phyloP scores from a whole-genome alignment of 2,888 invertebrate genomes.

The Nomada fucata region DNA sequence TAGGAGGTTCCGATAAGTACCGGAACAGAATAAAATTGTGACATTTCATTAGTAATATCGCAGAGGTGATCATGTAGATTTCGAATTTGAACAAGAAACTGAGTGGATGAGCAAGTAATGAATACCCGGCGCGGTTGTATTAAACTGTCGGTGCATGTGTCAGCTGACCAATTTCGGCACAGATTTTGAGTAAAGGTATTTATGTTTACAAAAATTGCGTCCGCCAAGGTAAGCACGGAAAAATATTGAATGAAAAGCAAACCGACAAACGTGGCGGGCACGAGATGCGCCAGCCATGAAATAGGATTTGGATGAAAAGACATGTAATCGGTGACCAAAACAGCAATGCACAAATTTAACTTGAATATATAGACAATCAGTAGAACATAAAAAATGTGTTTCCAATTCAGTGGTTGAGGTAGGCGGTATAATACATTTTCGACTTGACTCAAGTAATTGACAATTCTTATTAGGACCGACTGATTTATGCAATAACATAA shows the following conservation, averaged over 20 bases:
- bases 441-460: constrained; percentile 32
- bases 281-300: constrained; percentile 13
- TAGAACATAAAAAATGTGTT: neutral
- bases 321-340: neutral
- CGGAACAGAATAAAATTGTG: constrained; percentile 64
- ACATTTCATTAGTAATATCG: constrained; percentile 54
- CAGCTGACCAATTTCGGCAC: neutral
- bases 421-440: constrained; percentile 15
- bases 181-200: constrained; percentile 48
- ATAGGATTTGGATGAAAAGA: neutral
- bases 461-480: constrained; percentile 42
- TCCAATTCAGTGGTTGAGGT: neutral
- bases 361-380: neutral
- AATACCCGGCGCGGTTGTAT: constrained; percentile 24
- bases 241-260: constrained; percentile 63
- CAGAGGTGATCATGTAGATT: constrained; percentile 55
- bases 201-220: constrained; percentile 40
- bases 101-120: constrained; percentile 21
- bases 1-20: constrained; percentile 36
- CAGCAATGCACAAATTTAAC: neutral
- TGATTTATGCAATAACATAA: constrained; percentile 49
- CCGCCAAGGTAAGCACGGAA: constrained; percentile 39
- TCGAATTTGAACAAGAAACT: constrained; percentile 45
- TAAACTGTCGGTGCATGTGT: neutral
- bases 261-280: constrained; percentile 45